These are phyloP conservation scores for Microctenopoma lineatum DNA, from an alignment of 2,797 vertebrate species.

Conservation along the genomic window DNA sequence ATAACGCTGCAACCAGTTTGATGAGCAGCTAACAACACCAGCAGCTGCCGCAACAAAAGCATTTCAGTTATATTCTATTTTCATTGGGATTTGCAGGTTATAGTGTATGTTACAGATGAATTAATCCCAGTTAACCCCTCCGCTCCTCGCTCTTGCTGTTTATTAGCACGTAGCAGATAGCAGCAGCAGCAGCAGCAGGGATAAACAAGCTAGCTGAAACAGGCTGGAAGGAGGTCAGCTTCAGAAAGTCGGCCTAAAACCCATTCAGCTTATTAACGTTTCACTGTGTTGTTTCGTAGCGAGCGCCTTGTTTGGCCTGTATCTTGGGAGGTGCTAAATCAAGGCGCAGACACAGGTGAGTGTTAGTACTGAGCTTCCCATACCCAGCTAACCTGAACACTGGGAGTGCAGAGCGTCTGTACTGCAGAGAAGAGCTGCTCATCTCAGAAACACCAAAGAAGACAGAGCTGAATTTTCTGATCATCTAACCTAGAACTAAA, in stretches of 20 bases:
- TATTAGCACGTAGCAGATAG: not conserved
- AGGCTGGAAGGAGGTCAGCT: not conserved
- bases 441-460: no score
- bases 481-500: no score
- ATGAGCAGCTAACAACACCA: conserved; percentile 6
- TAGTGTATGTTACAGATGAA: rapidly evolving
- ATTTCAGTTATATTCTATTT: rapidly evolving
- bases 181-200: conserved; percentile 3
- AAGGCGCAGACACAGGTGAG: no score
- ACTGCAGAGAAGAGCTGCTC: no score
- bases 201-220: conserved; percentile 29
- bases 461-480: no score
- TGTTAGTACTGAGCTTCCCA: not conserved
- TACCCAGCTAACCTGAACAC: no score
- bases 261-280: not conserved
- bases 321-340: no score
- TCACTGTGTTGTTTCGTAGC: no score
- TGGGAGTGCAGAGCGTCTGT: no score
- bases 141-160: not conserved
- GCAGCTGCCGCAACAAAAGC: not conserved
- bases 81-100: rapidly evolving
- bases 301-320: no score
- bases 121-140: rapidly evolving
- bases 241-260: not conserved
- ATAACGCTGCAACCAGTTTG: conserved; percentile 20